Conservation (phyloP, 1,140 invertebrate species). For the Chironomus striatipennis region DNA sequence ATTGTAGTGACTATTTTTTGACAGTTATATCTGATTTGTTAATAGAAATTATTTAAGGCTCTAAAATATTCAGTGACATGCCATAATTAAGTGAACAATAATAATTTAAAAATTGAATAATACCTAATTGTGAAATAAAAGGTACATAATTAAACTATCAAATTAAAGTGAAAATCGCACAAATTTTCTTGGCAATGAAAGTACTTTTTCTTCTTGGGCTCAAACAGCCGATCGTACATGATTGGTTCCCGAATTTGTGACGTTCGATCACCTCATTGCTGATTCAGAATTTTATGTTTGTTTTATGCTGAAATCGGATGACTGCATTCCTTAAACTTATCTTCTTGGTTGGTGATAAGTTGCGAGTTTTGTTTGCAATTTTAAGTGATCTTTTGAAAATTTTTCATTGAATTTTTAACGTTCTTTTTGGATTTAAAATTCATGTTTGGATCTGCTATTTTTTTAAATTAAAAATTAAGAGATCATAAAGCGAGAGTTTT, state of each 20-base stretch:
- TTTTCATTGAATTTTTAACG: not conserved
- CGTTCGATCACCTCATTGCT: not conserved
- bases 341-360: not conserved
- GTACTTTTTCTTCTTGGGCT: not conserved
- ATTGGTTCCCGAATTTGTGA: not conserved
- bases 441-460: too few species aligned
- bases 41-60: too few species aligned
- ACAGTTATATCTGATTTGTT: too few species aligned
- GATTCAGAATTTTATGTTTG: slow-evolving; percentile 1
- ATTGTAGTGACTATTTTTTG: too few species aligned
- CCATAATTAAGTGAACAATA: too few species aligned
- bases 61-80: too few species aligned
- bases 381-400: not conserved
- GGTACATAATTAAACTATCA: too few species aligned
- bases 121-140: too few species aligned
- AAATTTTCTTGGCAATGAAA: slow-evolving; percentile 13
- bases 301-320: not conserved
- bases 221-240: not conserved
- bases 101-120: too few species aligned
- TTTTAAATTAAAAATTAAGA: too few species aligned
- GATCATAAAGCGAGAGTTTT: too few species aligned
- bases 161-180: not conserved
- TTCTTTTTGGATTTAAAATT: not conserved
- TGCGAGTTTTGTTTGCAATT: not conserved
- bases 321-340: not conserved